Base-by-base conservation (phyloP, 2,888 invertebrate genomes). In the Aphidius colemani region DNA sequence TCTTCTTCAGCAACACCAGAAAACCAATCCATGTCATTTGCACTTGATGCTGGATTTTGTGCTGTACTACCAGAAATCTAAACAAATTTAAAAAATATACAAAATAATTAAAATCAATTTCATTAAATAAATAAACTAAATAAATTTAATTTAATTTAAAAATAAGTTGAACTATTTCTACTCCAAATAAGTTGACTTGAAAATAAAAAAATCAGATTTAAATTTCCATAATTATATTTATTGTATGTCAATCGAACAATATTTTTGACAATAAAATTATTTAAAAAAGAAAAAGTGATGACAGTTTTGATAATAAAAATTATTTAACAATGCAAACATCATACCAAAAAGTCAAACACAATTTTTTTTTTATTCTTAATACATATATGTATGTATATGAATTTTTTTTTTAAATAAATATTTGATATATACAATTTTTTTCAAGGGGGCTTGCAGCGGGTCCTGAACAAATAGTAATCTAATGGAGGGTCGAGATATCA, bases 1-100 rank as follows among this genome's bases (percentile, higher is more conserved):
- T 81, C 81, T 69, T 82, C 81, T 67, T 82, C 82, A 64, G 80
- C 78, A 53, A 82, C 81, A 51, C 80, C 82, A 68, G 79, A 78
- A 69, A 81, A 82, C 82, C 82, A 82, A 70, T 81, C 79, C 76
- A 80, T 75, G 72, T 81, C 81, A 72, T 75, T 79, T 64, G 73
- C 75, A 65, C 72, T 73, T 53, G 78, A 75, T 63, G 78, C 74
- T 30, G 30, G 30, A 30, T 30, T 30, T 30, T 1, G 2, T 30
- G 30, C 30, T 30, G 30, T 3, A 30, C 30, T 30, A 30, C 4
- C 30, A 30, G 30, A 30, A 5, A 30, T 30, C 30, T 30, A 30
- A 30, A 30, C 3, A 18, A 18, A 18, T 43, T 56, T n/a, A 7
- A 67, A 66, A 53, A 68, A 63, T 9, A 43, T 10, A 13, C 6